phyloP scores from a whole-genome alignment of 2,113 vertebrate species.

The Oncorhynchus gorbuscha region DNA sequence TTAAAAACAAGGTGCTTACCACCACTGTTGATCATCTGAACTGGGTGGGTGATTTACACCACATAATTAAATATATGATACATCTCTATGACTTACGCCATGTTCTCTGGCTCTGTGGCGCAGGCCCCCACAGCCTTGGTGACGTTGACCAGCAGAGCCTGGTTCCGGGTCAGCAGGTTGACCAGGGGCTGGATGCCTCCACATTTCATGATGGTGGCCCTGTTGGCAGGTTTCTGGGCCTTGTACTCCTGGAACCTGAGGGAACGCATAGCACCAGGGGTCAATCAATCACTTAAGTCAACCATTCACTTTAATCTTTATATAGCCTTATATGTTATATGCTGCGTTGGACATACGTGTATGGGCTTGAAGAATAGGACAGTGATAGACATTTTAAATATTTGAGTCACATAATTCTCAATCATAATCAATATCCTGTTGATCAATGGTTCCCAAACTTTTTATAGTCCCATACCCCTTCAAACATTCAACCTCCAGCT shows the following conservation, averaged over 20 bases:
- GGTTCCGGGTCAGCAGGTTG: conserved; percentile 82
- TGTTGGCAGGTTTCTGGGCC: conserved; percentile 77
- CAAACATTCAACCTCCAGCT: too few species aligned
- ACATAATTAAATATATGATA: too few species aligned
- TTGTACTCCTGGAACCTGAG: conserved; percentile 84
- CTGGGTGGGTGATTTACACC: too few species aligned
- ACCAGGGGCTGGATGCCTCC: conserved; percentile 86
- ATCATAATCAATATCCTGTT: conserved; percentile 32
- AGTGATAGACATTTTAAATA: not conserved
- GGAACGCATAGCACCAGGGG: not conserved
- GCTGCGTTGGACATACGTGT: too few species aligned
- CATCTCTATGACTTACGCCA: conserved; percentile 79
- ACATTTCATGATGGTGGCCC: conserved; percentile 75
- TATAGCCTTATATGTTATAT: too few species aligned
- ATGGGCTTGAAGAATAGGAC: not conserved
- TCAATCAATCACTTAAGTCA: not conserved
- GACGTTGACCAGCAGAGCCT: conserved; percentile 87
- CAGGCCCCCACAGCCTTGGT: conserved; percentile 89
- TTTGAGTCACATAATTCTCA: not conserved
- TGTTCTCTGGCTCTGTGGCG: conserved; percentile 82
- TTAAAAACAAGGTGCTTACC: too few species aligned
- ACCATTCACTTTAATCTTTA: too few species aligned
- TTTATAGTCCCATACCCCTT: too few species aligned
- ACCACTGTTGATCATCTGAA: too few species aligned
- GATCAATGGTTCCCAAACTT: conserved; percentile 9